Percentiles rank a stretch among this genome's conserved stretches.
phyloP scores from a whole-genome alignment of 2,113 vertebrate genomes.

The Microcebus tavaratra region DNA sequence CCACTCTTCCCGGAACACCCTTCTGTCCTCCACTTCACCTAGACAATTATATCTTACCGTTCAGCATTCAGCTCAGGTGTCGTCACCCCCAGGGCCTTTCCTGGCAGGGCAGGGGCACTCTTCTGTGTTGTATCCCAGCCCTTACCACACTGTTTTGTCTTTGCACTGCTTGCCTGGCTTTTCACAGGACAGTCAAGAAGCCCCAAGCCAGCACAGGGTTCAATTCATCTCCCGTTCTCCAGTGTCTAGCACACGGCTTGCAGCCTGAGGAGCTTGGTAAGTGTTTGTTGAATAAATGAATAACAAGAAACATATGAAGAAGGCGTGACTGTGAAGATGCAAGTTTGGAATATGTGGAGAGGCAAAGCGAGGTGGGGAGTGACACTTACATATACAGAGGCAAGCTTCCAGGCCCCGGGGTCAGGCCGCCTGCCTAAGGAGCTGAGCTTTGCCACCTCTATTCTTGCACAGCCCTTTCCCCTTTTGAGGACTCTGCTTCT shows the following conservation, averaged over 20 bases:
- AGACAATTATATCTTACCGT: not conserved
- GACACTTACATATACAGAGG: accelerated
- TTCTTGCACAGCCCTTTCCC: not conserved
- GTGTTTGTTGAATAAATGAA: not conserved
- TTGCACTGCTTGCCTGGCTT: not conserved
- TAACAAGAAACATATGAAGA: not conserved
- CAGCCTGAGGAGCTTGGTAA: not conserved
- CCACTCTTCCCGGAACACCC: not conserved
- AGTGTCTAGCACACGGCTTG: not conserved
- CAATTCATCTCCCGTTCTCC: not conserved
- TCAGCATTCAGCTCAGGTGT: not conserved
- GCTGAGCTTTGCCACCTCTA: not conserved
- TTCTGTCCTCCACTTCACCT: not conserved
- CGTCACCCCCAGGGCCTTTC: not conserved
- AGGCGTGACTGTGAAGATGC: not conserved
- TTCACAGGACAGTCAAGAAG: not conserved
- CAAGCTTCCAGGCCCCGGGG: not conserved
- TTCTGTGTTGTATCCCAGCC: not conserved
- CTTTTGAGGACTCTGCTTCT: not conserved
- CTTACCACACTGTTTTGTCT: not conserved
- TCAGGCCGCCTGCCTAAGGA: not conserved
- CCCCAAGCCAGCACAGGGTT: not conserved
- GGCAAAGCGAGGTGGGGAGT: not conserved
- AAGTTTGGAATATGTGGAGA: not conserved
- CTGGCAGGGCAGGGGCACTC: not conserved